Evolutionary conservation across 2,888 invertebrate genomes (phyloP).

Genomic region (Girardia tigrina): DNA sequence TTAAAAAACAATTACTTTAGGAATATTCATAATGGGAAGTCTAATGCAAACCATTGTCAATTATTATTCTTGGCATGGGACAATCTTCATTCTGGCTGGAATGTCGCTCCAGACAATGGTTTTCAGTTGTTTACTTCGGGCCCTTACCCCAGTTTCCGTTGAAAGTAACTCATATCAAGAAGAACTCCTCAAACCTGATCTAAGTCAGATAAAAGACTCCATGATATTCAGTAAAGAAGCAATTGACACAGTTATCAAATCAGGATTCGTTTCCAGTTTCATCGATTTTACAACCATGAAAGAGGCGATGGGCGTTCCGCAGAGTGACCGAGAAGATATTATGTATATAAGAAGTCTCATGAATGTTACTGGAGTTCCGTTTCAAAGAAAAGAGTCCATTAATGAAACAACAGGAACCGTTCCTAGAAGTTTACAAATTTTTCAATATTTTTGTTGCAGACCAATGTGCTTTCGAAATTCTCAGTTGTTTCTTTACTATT

Average conservation of each 20-base stretch:
- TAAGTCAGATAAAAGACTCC: neutral
- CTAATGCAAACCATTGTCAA: neutral
- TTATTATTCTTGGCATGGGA: neutral
- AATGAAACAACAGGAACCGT: neutral
- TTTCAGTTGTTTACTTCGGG: neutral
- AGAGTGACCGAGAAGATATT: neutral
- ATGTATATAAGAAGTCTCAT: neutral
- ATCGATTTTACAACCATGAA: neutral
- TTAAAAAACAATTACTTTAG: no score
- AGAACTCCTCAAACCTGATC: neutral
- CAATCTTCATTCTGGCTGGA: neutral
- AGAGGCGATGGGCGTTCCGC: neutral
- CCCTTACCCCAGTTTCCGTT: neutral
- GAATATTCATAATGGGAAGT: neutral
- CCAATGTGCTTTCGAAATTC: neutral
- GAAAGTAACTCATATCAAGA: neutral
- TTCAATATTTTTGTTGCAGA: neutral
- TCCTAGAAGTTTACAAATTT: neutral
- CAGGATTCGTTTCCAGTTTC: neutral
- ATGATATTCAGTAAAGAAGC: neutral
- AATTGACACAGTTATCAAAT: neutral
- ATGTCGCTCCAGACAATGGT: neutral
- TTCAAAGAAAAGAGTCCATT: neutral
- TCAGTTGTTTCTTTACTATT: neutral
- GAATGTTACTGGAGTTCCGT: neutral